Conservation (phyloP, 2,797 vertebrate species). For the Hoplostethus atlanticus region DNA sequence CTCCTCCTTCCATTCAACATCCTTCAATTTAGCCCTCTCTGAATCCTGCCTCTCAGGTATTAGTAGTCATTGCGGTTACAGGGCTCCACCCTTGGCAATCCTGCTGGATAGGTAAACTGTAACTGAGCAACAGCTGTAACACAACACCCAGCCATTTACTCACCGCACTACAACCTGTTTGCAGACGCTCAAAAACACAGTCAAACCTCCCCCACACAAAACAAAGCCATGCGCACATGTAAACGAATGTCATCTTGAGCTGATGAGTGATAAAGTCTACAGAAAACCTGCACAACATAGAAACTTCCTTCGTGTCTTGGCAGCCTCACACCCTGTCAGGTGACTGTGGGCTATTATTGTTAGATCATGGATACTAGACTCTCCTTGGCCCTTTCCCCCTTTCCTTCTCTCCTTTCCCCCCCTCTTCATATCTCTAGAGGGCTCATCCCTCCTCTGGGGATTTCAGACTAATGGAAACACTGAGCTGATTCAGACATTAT, state of each 20-base stretch:
- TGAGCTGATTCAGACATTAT: constrained; percentile 43
- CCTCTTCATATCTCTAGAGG: constrained; percentile 1
- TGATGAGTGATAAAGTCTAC: neutral
- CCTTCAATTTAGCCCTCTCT: neutral
- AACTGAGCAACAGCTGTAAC: neutral
- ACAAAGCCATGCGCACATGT: neutral
- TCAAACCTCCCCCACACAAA: neutral
- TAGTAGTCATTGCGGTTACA: neutral
- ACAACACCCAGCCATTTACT: constrained; percentile 4
- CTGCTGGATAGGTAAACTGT: neutral
- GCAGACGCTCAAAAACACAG: neutral
- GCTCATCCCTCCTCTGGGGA: constrained; percentile 13
- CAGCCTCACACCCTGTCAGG: constrained; percentile 4
- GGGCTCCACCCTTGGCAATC: neutral
- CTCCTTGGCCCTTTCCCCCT: neutral
- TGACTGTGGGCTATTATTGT: constrained; percentile 11
- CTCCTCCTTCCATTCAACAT: neutral
- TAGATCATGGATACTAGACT: neutral
- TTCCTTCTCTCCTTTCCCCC: neutral
- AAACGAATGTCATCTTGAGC: constrained; percentile 20
- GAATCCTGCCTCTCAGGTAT: neutral
- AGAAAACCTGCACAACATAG: neutral
- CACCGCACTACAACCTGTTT: neutral
- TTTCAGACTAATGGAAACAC: constrained; percentile 48
- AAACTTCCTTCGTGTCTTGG: neutral